Percentiles rank a stretch among this genome's conserved stretches.
These are phyloP conservation scores for Zenarchopterus dispar DNA, from an alignment of 2,797 vertebrate species.

Conservation along the genomic window DNA sequence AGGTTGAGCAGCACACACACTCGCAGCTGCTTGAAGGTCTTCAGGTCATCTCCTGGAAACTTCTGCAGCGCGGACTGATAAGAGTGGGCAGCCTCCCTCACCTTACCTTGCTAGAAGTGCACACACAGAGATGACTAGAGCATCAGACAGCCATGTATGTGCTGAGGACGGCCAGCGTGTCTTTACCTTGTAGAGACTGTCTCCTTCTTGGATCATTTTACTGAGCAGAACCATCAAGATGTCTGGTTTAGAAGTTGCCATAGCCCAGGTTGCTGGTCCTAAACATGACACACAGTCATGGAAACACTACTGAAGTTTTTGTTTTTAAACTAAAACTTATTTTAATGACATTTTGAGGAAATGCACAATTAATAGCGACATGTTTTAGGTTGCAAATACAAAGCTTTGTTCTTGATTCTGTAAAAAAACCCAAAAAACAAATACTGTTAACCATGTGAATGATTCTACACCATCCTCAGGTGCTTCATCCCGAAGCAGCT, in stretches of 20 bases:
- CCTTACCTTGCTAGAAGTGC: slow-evolving; percentile 89
- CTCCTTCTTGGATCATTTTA: slow-evolving; percentile 98
- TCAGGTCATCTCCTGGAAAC: slow-evolving; percentile 94
- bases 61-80: slow-evolving; percentile 98
- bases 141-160: neutral
- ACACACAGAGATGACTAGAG: neutral
- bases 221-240: slow-evolving; percentile 98
- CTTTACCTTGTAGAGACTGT: slow-evolving; percentile 96
- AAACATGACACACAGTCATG: slow-evolving; percentile 16
- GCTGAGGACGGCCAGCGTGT: neutral
- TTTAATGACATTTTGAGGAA: no score
- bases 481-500: no score
- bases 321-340: no score
- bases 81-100: slow-evolving; percentile 94
- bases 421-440: no score
- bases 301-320: neutral
- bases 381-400: no score
- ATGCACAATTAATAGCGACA: no score
- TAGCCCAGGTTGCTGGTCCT: slow-evolving; percentile 99
- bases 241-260: slow-evolving; percentile 99
- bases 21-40: slow-evolving; percentile 94
- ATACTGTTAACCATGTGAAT: no score
- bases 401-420: no score
- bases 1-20: slow-evolving; percentile 97
- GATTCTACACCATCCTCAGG: no score